Base-by-base conservation (phyloP, 2,113 vertebrate genomes). In the Indicator indicator region DNA sequence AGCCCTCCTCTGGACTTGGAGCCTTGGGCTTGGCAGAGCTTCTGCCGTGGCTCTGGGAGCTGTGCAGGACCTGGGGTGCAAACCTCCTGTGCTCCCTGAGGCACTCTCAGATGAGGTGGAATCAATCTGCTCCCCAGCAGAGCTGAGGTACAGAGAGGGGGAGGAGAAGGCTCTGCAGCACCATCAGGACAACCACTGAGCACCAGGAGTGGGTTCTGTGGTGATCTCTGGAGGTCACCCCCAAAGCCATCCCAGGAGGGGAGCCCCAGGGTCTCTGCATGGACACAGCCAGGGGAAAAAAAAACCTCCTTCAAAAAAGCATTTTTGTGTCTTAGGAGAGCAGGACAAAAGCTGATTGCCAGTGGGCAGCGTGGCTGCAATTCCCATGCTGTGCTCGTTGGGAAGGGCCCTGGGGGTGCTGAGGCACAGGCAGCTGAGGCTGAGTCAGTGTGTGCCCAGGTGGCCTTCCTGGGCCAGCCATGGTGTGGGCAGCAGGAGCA, bases 31-130 rank as follows among this genome's bases (percentile, higher is more conserved):
- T 23, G 5, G 73, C 52, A 12, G 30, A 67, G 78, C 68, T 62
- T 9, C 62, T 71, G 42, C 9, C 1, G 4, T 12, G 40, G 65
- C 42, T 19, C 81, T 10, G 46, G 92, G 58, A 48, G 9, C 1
- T 9, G 12, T 0, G 2, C n/a, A 9, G 0, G 1, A 26, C 6
- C 40, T 60, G 79, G 1, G 32, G 17, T 52, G 1, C 27, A 1
- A 14, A 7, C 44, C 10, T 30, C 28, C 19, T 67, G 88, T 65
- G 74, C 76, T 56, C 60, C 78, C 11, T 3, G 48, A 7, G 78
- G 88, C 46, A 1, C 83, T n/a, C n/a, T 15, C 15, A 23, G 70
- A 11, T 1, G 12, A 2, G 84, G 48, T 7, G 9, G 32, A 11
- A 12, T 23, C 0, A 73, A 68, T 85, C 74, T 71, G 70, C 46